Conservation (phyloP, 2,888 invertebrate species). For the Urechis unicinctus region DNA sequence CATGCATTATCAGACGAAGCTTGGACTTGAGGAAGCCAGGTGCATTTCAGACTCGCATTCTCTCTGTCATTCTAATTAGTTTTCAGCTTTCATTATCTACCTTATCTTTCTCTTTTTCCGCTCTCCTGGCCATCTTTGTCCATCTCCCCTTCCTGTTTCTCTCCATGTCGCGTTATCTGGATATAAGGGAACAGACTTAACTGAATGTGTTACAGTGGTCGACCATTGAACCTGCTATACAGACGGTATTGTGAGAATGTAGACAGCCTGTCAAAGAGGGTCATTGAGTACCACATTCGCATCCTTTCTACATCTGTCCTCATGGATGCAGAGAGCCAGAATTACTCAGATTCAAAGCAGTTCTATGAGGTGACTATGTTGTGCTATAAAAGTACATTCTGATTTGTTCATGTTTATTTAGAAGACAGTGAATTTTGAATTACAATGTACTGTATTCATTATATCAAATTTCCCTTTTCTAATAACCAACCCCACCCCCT, state of each 20-base stretch:
- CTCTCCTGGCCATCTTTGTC: too few species aligned
- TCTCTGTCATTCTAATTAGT: not conserved
- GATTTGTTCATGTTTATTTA: too few species aligned
- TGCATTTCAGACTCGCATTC: too few species aligned
- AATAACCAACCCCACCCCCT: not conserved
- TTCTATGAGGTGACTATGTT: constrained; percentile 38
- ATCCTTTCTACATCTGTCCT: constrained; percentile 36
- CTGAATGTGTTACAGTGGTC: too few species aligned
- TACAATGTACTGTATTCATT: not conserved
- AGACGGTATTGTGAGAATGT: constrained; percentile 39
- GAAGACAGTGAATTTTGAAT: too few species aligned
- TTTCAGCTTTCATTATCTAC: not conserved
- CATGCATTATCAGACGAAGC: constrained; percentile 32
- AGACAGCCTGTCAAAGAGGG: constrained; percentile 32
- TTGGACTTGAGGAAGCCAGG: constrained; percentile 20
- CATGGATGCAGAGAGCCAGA: constrained; percentile 40
- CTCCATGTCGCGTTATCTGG: too few species aligned
- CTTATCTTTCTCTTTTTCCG: not conserved
- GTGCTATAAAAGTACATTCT: too few species aligned
- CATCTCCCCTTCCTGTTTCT: too few species aligned
- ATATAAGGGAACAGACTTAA: too few species aligned
- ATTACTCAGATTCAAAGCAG: constrained; percentile 42
- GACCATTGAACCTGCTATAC: constrained; percentile 32
- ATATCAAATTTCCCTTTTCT: not conserved
- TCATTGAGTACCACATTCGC: constrained; percentile 35